A percentile compares a stretch with the other conserved stretches of the same genome.
These are phyloP conservation scores for Theocolax elegans DNA, from an alignment of 1,140 invertebrate genomes.

Conservation along the genomic window DNA sequence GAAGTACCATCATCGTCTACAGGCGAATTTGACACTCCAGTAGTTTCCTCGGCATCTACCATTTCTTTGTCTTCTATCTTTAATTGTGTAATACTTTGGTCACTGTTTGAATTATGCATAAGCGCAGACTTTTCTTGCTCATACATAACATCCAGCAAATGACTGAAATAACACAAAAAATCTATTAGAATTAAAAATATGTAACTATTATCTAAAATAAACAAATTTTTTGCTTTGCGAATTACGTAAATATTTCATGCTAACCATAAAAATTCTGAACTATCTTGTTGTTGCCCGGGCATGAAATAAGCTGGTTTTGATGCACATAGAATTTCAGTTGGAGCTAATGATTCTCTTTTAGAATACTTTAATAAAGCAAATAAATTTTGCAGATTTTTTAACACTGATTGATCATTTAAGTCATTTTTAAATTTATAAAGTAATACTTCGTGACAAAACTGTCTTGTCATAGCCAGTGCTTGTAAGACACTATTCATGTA, in stretches of 20 bases:
- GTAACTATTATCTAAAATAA: conserved; percentile 10
- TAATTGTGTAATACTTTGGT: conserved; percentile 45
- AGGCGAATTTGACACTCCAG: conserved; percentile 30
- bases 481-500: conserved; percentile 90
- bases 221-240: neutral
- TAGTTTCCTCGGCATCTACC: conserved; percentile 36
- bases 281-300: conserved; percentile 84
- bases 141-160: conserved; percentile 77
- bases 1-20: conserved; percentile 29
- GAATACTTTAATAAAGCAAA: conserved; percentile 81
- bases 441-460: conserved; percentile 72
- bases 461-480: conserved; percentile 82
- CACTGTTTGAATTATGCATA: conserved; percentile 37
- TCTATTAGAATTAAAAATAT: neutral
- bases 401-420: conserved; percentile 65
- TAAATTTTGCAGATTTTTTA: conserved; percentile 77
- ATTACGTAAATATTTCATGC: conserved; percentile 41
- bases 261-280: conserved; percentile 86
- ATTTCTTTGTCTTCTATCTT: conserved; percentile 54
- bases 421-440: conserved; percentile 51
- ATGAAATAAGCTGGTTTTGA: conserved; percentile 81
- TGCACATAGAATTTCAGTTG: conserved; percentile 74
- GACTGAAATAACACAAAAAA: conserved; percentile 57
- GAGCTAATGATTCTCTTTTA: conserved; percentile 73
- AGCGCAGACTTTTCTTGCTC: conserved; percentile 73